A percentile compares a stretch with the other conserved stretches of the same genome.
Conservation (phyloP, 2,888 invertebrate species). For the Philhelius pedissequus region DNA sequence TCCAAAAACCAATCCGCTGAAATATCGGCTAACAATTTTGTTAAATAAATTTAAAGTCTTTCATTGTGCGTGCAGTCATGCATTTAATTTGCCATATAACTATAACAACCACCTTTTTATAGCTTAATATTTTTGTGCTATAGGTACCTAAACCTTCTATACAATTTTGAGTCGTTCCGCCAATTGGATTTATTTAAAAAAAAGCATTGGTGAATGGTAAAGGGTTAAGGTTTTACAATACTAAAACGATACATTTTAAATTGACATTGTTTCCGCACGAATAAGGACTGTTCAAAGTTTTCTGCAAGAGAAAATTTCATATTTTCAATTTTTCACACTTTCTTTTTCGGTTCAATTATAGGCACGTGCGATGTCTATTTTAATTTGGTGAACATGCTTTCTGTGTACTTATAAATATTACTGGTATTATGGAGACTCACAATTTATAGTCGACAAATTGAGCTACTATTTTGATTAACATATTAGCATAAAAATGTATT, state of each 20-base stretch:
- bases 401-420: neutral
- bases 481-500: neutral
- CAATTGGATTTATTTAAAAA: slow-evolving; percentile 41
- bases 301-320: slow-evolving; percentile 51
- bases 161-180: slow-evolving; percentile 27
- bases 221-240: slow-evolving; percentile 1
- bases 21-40: neutral
- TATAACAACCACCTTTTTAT: neutral
- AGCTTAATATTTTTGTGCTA: neutral
- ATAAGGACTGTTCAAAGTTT: slow-evolving; percentile 20
- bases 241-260: slow-evolving; percentile 16
- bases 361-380: slow-evolving; percentile 59
- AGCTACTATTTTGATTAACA: neutral
- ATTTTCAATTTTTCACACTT: slow-evolving; percentile 67
- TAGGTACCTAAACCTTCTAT: neutral
- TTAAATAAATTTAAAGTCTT: neutral
- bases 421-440: neutral
- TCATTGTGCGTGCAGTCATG: neutral
- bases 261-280: slow-evolving; percentile 58
- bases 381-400: slow-evolving; percentile 32
- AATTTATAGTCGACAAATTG: neutral
- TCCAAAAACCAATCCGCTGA: neutral
- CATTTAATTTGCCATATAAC: neutral
- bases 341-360: slow-evolving; percentile 61
- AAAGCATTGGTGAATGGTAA: slow-evolving; percentile 1